Evolutionary conservation across 1,140 invertebrate species (phyloP), one percentile per base, ranked within the genome.

Genomic region (Ceratosolen solmsi): DNA sequence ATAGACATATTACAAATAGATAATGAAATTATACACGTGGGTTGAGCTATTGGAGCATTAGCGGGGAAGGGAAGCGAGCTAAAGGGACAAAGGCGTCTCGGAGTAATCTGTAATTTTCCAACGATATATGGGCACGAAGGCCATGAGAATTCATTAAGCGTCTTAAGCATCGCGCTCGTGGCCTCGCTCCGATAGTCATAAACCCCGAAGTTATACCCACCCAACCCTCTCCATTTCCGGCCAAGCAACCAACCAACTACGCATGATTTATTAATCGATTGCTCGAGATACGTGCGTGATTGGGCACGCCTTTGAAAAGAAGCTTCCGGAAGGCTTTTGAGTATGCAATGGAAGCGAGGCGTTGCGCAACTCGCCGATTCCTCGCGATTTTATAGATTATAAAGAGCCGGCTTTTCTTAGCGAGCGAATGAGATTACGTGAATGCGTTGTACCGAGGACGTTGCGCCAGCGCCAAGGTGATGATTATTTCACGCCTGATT

Each of bases 61-160:
- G 33, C 22, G 27, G 20, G 36, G 33, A 11, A 68, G 33, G 5
- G 38, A 38, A 17, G 11, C 63, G 33, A 68, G 63, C 0, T 8
- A 13, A n/a, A 11, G 13, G 22, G 25, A n/a, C 38, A 1, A 2
- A 54, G 56, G 51, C n/a, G 9, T 0, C 72, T 56, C 36, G 36
- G 25, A 41, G 27, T 54, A 73, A 33, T 46, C n/a, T 8, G 51
- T 58, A 41, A 77, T 65, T 77, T 65, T 33, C 58, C 13, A 8
- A 8, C 4, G 17, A 33, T 2, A 46, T 15, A 2, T 36, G 30
- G 13, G 7, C 7, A 51, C 41, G 51, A 7, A 56, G 51, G 27
- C 72, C 72, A 36, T 36, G 63, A 68, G 33, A 58, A 71, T 71
- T 56, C 33, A 72, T 71, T 58, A 79, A 33, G n/a, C 11, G 51